Evolutionary conservation across 2,797 vertebrate genomes (phyloP).

Genomic region (Margarornis squamiger): DNA sequence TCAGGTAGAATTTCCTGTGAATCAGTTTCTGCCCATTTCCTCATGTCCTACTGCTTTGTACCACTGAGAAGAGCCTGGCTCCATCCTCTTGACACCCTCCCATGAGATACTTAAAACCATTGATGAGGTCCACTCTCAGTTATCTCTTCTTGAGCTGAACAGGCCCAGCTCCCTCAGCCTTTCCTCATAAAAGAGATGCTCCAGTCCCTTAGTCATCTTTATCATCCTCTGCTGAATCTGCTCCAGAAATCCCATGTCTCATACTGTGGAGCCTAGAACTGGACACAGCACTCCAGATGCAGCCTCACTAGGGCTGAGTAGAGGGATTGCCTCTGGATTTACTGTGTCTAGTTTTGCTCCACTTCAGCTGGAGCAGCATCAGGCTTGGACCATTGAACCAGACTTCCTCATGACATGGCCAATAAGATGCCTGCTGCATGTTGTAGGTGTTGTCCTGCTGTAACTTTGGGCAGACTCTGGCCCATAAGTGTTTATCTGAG

Average conservation of each 20-base stretch:
- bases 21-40: neutral
- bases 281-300: neutral
- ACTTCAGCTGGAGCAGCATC: neutral
- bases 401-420: rapidly evolving
- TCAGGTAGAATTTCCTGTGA: neutral
- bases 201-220: neutral
- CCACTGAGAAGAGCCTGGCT: neutral
- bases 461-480: neutral
- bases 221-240: neutral
- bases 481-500: rapidly evolving
- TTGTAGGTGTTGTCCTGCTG: rapidly evolving
- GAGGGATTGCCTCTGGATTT: neutral
- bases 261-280: neutral
- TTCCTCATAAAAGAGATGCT: neutral
- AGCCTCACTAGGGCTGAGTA: neutral
- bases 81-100: neutral
- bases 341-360: neutral
- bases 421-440: rapidly evolving
- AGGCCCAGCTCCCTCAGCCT: neutral
- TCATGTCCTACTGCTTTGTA: neutral
- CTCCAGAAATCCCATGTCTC: neutral
- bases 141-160: neutral
- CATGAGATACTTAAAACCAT: neutral
- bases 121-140: neutral
- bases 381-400: neutral